phyloP scores from a whole-genome alignment of 2,888 invertebrate genomes.

The Ophion obscuratus region DNA sequence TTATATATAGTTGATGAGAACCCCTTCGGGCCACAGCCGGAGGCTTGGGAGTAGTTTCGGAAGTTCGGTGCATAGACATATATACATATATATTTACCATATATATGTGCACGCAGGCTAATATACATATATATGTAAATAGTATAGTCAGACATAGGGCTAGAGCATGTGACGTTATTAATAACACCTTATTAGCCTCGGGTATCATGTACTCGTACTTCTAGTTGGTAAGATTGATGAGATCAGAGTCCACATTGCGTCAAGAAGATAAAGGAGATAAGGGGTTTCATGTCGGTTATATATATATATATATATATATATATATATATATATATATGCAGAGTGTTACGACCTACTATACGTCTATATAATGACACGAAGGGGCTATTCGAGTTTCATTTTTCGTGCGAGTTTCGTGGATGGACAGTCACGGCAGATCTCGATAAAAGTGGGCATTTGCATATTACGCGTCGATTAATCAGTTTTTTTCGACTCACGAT shows the following conservation, averaged over 20 bases:
- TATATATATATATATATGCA: neutral
- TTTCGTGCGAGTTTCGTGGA: neutral
- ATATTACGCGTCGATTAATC: constrained; percentile 4
- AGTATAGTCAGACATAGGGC: constrained; percentile 68
- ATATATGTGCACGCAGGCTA: too few relatives aligned
- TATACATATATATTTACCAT: neutral
- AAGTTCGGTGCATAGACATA: constrained; percentile 44
- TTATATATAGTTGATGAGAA: constrained; percentile 10
- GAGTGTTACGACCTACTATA: neutral
- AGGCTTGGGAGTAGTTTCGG: constrained; percentile 44
- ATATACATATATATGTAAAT: constrained; percentile 22
- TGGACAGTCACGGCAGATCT: neutral
- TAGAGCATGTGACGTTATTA: constrained; percentile 75
- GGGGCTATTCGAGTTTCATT: neutral
- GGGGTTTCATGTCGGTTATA: constrained; percentile 21
- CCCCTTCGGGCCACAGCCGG: constrained; percentile 23
- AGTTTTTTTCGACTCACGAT: constrained; percentile 11
- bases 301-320: constrained; percentile 10
- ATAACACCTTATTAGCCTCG: constrained; percentile 78
- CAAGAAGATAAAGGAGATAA: constrained; percentile 48
- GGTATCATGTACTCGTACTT: constrained; percentile 65
- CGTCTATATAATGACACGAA: constrained; percentile 10
- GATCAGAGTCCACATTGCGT: constrained; percentile 71
- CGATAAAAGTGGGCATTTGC: neutral
- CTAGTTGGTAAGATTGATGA: constrained; percentile 72